Percentiles rank a stretch among this genome's conserved stretches.
Conservation (phyloP, 2,888 invertebrate genomes). For the Cyrtodaria siliqua region DNA sequence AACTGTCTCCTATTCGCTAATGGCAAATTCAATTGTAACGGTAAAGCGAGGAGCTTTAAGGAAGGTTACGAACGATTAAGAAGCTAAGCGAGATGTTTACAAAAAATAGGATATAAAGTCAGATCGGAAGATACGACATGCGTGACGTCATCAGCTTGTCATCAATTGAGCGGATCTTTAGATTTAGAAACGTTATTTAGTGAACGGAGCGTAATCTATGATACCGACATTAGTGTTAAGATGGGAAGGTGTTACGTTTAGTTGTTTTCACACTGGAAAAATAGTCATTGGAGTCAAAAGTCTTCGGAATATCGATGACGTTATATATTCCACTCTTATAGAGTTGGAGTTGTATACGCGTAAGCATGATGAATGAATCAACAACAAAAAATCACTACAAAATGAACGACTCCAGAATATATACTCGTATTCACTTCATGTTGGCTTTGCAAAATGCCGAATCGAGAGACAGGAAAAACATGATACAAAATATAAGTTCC, state of each 20-base stretch:
- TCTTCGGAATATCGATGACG: background rate
- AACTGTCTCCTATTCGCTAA: no score
- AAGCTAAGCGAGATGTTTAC: no score
- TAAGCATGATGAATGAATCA: background rate
- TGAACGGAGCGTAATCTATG: conserved; percentile 6
- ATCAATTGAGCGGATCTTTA: background rate
- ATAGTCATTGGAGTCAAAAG: no score
- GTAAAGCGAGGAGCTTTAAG: no score
- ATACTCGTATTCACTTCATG: no score
- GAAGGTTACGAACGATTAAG: no score
- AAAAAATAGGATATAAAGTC: background rate
- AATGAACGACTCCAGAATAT: no score
- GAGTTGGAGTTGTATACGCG: conserved; percentile 14
- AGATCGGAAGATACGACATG: background rate
- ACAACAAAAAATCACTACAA: no score
- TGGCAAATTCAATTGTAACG: no score
- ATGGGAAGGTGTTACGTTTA: conserved; percentile 1
- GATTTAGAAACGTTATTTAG: conserved; percentile 5
- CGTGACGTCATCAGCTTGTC: conserved; percentile 20
- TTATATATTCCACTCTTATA: conserved; percentile 12
- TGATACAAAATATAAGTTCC: no score
- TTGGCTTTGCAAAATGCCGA: no score
- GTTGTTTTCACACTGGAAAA: conserved; percentile 32
- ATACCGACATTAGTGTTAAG: conserved; percentile 17
- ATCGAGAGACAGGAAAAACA: no score